Conservation (phyloP, 1,140 invertebrate species). For the Drosophila nannoptera region DNA sequence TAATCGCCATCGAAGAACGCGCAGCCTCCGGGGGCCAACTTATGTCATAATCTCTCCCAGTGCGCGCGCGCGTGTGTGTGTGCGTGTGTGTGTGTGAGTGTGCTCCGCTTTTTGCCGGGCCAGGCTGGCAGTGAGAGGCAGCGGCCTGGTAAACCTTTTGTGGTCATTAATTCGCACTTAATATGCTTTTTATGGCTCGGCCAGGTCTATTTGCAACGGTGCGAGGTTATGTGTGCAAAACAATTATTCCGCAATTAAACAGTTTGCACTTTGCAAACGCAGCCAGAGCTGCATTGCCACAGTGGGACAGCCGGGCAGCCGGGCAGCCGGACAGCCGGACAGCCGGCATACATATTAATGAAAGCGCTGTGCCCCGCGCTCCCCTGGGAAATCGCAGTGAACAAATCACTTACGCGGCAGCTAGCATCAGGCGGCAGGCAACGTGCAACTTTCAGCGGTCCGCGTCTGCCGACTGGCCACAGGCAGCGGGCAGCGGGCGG, state of each 20-base stretch:
- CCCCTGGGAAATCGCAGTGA: constrained; percentile 41
- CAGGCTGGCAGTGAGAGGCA: constrained; percentile 18
- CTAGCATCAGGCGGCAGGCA: constrained; percentile 11
- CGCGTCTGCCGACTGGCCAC: too few relatives aligned
- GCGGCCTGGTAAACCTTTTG: constrained; percentile 61
- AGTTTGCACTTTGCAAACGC: constrained; percentile 68
- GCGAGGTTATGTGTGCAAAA: constrained; percentile 77
- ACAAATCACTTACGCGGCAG: constrained; percentile 76
- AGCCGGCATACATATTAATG: constrained; percentile 64
- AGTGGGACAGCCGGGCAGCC: constrained; percentile 3
- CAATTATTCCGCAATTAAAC: constrained; percentile 79
- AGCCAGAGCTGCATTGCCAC: constrained; percentile 24
- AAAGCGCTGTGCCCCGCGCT: constrained; percentile 37
- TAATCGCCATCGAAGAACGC: constrained; percentile 54
- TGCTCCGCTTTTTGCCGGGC: constrained; percentile 18
- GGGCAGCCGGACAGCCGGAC: constrained; percentile 3
- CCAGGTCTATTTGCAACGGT: constrained; percentile 65
- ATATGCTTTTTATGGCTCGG: constrained; percentile 75
- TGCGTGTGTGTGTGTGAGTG: constrained; percentile 15
- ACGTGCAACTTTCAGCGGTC: too few relatives aligned
- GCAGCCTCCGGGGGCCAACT: constrained; percentile 41
- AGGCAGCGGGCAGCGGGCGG: constrained; percentile 26
- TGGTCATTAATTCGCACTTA: constrained; percentile 78
- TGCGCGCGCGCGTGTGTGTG: constrained; percentile 8
- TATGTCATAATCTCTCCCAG: constrained; percentile 50